Evolutionary conservation across 2,113 vertebrate genomes (phyloP).

Genomic region (Isichthys henryi): DNA sequence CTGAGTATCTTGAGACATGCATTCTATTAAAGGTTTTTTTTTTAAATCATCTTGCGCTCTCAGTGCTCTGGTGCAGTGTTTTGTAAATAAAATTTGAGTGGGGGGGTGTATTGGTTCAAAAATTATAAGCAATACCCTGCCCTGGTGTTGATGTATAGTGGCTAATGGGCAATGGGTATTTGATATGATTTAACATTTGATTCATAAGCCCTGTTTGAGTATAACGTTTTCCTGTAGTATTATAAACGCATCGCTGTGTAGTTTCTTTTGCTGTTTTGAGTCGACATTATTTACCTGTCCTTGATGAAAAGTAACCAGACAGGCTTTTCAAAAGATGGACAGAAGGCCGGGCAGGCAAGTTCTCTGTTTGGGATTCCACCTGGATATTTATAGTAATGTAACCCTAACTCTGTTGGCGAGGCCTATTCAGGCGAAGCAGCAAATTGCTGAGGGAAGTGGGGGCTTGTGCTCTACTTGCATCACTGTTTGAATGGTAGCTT

Average conservation of each 20-base stretch:
- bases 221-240: background rate
- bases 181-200: background rate
- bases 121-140: background rate
- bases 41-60: background rate
- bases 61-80: background rate
- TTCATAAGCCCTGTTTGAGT: background rate
- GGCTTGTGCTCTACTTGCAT: background rate
- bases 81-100: background rate
- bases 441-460: conserved; percentile 6
- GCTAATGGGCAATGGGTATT: background rate
- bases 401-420: background rate
- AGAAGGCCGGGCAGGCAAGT: background rate
- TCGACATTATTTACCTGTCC: background rate
- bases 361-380: background rate
- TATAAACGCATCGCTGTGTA: background rate
- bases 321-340: background rate
- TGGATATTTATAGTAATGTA: conserved; percentile 18
- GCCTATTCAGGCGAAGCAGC: background rate
- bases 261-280: background rate
- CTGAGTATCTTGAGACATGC: background rate
- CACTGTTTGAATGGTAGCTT: background rate
- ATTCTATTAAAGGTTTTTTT: background rate
- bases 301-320: conserved; percentile 8
- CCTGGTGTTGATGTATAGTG: background rate
- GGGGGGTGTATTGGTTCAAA: background rate